Evolutionary conservation across 2,113 vertebrate genomes (phyloP), one percentile per base, ranked within the genome.

Genomic region (Microcebus tavaratra): DNA sequence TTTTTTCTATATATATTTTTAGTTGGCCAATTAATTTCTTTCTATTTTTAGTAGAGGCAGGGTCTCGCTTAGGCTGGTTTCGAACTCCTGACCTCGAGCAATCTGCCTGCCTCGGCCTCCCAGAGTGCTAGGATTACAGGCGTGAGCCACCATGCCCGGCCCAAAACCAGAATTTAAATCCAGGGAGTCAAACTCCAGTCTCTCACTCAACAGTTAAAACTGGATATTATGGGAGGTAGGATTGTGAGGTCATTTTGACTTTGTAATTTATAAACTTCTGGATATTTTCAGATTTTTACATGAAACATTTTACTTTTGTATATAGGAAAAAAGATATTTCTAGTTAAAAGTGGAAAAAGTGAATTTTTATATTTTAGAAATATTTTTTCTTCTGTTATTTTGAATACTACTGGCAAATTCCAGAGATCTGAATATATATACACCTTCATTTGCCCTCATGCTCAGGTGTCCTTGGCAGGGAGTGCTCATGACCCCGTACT

Each of bases 251-350:
- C 65, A 67, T 50, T 73, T 73, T 88, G 15, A 67, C 13, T 61
- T 59, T 88, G 78, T 31, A 39, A 31, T 85, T 65, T 88, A 53
- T 72, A 20, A 73, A 50, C 70, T 83, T 84, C 29, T n/a, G 23
- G 29, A 79, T 92, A 45, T 90, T 87, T 87, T 96, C 55, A 87
- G 10, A 90, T 82, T 96, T 94, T 81, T 61, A 70, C 23, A 59
- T 67, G 68, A n/a, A 65, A 59, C 50, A 17, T 84, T 95, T 94
- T 88, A 72, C 53, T 95, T 93, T 96, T n/a, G 70, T 67, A 87
- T 90, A 65, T 67, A 85, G n/a, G 48, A 84, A 88, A 81, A 67
- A 57, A 79, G 13, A 48, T 57, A 68, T 63, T 84, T 76, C 48
- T 18, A 55, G 25, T 86, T 81, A 76, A 34, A 63, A 80, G 86